A percentile compares a stretch with the other conserved stretches of the same genome.
These are phyloP conservation scores for Microplitis mediator DNA, from an alignment of 1,140 invertebrate genomes.

Conservation along the genomic window DNA sequence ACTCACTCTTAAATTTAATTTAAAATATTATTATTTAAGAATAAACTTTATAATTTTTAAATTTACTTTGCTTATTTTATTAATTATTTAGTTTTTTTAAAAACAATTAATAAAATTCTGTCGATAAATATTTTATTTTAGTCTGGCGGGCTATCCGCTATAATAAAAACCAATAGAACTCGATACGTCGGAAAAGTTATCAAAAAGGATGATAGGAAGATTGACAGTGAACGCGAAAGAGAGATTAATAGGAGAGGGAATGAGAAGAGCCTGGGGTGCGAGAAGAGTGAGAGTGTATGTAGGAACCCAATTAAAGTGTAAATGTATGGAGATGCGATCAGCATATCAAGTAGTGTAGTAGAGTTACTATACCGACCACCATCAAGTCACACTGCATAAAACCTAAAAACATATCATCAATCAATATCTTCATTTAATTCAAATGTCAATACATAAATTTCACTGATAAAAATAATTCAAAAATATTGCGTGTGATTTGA, in stretches of 20 bases:
- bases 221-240: not conserved
- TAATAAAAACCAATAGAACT: not conserved
- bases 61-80: too few species aligned
- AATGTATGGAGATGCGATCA: slow-evolving; percentile 57
- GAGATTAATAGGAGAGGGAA: slow-evolving; percentile 14
- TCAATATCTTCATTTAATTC: slow-evolving; percentile 27
- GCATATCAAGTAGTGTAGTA: slow-evolving; percentile 50
- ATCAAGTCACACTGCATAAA: slow-evolving; percentile 45
- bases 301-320: slow-evolving; percentile 59
- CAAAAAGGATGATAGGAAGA: slow-evolving; percentile 6
- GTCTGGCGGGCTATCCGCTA: too few species aligned
- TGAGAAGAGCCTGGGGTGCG: slow-evolving; percentile 4
- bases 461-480: slow-evolving; percentile 1
- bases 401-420: slow-evolving; percentile 35
- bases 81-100: too few species aligned
- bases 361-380: slow-evolving; percentile 25
- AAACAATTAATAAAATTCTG: too few species aligned
- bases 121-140: too few species aligned
- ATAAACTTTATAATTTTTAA: too few species aligned
- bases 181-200: not conserved
- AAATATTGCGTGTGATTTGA: not conserved
- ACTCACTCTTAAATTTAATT: too few species aligned
- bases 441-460: slow-evolving; percentile 28
- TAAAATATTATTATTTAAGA: too few species aligned
- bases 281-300: slow-evolving; percentile 25